phyloP scores from a whole-genome alignment of 2,888 invertebrate genomes.

The Archips crataeganus region DNA sequence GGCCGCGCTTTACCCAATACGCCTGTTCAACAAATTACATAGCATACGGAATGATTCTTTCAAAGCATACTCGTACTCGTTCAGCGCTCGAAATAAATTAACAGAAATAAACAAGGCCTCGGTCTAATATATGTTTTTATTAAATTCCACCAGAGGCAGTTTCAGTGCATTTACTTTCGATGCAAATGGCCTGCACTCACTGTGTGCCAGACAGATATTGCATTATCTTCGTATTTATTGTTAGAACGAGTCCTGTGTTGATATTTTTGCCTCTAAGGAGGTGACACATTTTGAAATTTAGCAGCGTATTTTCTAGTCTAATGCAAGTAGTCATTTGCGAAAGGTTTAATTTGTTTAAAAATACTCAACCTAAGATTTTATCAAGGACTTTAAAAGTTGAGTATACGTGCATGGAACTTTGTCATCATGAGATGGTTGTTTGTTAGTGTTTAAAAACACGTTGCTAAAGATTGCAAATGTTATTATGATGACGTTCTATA shows the following conservation, averaged over 20 bases:
- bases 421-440: no score
- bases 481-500: no score
- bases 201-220: conserved; percentile 76
- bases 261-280: conserved; percentile 47
- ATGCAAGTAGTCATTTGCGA: background rate
- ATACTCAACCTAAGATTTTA: no score
- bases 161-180: conserved; percentile 73
- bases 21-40: background rate
- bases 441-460: no score
- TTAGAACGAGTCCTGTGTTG: conserved; percentile 64
- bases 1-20: no score
- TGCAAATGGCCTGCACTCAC: conserved; percentile 78
- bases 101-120: conserved; percentile 66
- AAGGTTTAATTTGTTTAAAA: no score
- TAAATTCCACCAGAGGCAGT: conserved; percentile 80
- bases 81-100: conserved; percentile 42
- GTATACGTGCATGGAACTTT: no score
- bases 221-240: conserved; percentile 74
- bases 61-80: conserved; percentile 11
- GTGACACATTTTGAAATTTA: background rate
- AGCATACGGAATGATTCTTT: conserved; percentile 8
- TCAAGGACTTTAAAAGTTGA: no score
- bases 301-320: background rate
- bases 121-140: conserved; percentile 79
- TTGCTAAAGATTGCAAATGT: no score